phyloP scores from a whole-genome alignment of 2,113 vertebrate species.

The Lipophrys pholis region DNA sequence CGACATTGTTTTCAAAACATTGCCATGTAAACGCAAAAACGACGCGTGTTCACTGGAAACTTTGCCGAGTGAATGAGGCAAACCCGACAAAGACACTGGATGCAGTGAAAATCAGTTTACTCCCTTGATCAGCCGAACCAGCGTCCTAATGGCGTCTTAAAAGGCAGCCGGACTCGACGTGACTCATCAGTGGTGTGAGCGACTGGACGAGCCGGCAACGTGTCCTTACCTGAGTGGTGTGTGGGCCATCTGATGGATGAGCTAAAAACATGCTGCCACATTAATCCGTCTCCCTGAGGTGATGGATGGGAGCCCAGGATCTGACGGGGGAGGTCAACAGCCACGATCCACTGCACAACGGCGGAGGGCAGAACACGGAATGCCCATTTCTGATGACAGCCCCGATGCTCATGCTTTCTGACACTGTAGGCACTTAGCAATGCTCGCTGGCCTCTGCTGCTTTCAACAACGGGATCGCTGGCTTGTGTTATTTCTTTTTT shows the following conservation, averaged over 20 bases:
- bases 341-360: conserved; percentile 43
- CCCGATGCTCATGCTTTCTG: conserved; percentile 68
- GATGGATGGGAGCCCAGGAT: conserved; percentile 60
- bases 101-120: no score
- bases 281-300: conserved; percentile 53
- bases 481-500: conserved; percentile 9
- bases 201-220: conserved; percentile 13
- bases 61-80: no score
- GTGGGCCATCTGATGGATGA: conserved; percentile 57
- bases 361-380: conserved; percentile 67
- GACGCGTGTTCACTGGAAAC: no score
- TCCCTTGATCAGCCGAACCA: background rate
- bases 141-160: background rate
- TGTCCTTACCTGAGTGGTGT: conserved; percentile 33
- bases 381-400: conserved; percentile 72
- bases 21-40: no score
- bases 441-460: conserved; percentile 24
- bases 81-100: no score
- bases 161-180: background rate
- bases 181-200: conserved; percentile 34
- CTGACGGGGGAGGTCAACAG: conserved; percentile 58
- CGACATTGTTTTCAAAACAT: no score
- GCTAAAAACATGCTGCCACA: conserved; percentile 61
- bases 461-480: conserved; percentile 15
- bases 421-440: conserved; percentile 61